Evolutionary conservation across 2,888 invertebrate species (phyloP), one percentile per base, ranked within the genome.

Genomic region (Latheticus oryzae): DNA sequence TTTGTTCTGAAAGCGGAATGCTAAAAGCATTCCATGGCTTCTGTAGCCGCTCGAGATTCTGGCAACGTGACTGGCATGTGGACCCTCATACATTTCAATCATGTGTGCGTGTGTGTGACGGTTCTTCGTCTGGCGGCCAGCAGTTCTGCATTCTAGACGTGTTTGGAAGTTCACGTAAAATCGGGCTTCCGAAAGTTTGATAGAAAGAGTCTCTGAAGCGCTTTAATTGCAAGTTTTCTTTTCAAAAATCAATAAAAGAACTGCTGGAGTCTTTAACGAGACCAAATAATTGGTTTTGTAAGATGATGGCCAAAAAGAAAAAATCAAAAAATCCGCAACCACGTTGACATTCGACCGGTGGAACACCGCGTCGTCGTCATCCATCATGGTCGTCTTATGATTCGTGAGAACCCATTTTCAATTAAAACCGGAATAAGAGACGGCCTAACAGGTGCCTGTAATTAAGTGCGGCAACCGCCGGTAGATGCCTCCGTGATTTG

Each of bases 1-100:
- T 76, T 75, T 76, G 74, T 70, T 68, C 69, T 72, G 62, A 67
- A 66, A 65, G 70, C 70, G 74, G 76, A 75, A 75, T 76, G 73
- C 73, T 76, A 73, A 77, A 74, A 73, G 75, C 76, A 76, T 77
- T 76, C 76, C 69, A 63, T 51, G 54, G 67, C 73, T 71, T 67
- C 71, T 70, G 72, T 65, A 67, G 61, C 61, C 67, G 68, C 60
- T 68, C 67, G 67, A 67, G 66, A 69, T 72, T 70, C 69, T 65
- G 68, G 63, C 66, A 70, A 70, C 70, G 70, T 70, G 73, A 71
- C 72, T 68, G 66, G 74, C 70, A 70, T 68, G 62, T 65, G 62
- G 66, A 59, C 66, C 68, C 64, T 68, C 68, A 71, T 73, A 73
- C 73, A 70, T 72, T 72, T 73, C 72, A 74, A 71, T 71, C 68